A percentile compares a stretch with the other conserved stretches of the same genome.
Conservation (phyloP, 2,113 vertebrate species). For the Lophotis ruficrista region DNA sequence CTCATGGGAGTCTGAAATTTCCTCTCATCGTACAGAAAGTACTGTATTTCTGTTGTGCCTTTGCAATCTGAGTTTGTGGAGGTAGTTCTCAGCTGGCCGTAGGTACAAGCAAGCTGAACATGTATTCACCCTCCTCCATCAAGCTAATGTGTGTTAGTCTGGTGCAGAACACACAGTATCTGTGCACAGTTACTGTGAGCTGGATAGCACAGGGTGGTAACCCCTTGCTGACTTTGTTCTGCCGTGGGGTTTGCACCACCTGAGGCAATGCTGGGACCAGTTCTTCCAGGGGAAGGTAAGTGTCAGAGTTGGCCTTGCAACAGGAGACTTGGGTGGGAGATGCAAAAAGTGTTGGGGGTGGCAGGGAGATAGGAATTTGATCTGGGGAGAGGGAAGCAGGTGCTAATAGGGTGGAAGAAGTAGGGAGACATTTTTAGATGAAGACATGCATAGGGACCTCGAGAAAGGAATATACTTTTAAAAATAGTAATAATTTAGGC, state of each 20-base stretch:
- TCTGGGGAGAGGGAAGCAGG: background rate
- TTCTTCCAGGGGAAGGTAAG: background rate
- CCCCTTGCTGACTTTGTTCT: background rate
- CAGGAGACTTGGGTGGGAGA: background rate
- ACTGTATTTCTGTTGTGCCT: background rate
- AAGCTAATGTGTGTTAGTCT: background rate
- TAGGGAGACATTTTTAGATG: background rate
- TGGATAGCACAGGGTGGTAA: background rate
- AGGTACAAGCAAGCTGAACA: background rate
- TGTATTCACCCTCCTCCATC: fast-evolving
- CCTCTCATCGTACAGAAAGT: background rate
- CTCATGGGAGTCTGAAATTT: background rate
- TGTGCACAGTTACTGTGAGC: background rate
- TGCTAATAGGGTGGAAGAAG: background rate
- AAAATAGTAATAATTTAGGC: background rate
- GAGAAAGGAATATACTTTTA: background rate
- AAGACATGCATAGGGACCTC: background rate
- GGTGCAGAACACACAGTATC: background rate
- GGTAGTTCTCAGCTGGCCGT: background rate
- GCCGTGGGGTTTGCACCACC: background rate
- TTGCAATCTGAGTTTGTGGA: background rate
- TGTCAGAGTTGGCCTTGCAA: background rate
- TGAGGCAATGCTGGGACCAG: background rate
- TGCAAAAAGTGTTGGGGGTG: background rate
- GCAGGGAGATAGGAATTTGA: background rate